Evolutionary conservation across 2,888 invertebrate species (phyloP), one percentile per base, ranked within the genome.

Genomic region (Latrodectus hesperus): DNA sequence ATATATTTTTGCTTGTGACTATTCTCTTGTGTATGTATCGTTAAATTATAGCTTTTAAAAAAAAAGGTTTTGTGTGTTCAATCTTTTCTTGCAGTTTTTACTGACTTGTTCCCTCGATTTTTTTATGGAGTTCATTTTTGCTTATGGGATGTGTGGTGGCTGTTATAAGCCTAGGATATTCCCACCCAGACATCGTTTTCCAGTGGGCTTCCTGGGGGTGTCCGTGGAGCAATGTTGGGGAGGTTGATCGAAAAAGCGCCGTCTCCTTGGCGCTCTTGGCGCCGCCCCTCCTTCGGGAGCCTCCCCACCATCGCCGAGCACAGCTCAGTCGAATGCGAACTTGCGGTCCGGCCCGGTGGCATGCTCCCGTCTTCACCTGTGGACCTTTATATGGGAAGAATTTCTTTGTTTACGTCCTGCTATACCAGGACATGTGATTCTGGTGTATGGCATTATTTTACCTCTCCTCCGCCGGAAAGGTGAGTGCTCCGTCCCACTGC

Each of bases 391-490:
- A 74, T 74, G 80, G 64, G 67, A 85, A 79, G 76, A 67, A 26
- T 51, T 52, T 68, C 68, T 79, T 79, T n/a, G 52, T 60, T 76
- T 76, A 84, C 82, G 83, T 84, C 83, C 84, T 81, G 74, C 67
- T 67, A 64, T 17, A 64, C 72, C 72, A 85, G 80, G 86, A 76
- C 86, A 89, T 89, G 86, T 89, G 86, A 87, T 68, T 81, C 89
- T 79, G 55, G 89, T 89, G 89, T 79, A 89, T 89, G 89, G 89
- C 89, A 80, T 73, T 89, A 68, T 89, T 89, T 79, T 89, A 89
- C 82, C 88, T 89, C 51, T 89, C 89, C 65, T 89, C 89, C 53
- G 89, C 89, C 26, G 89, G 89, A 67, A 89, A 89, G 89, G 89
- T 89, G 74, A 68, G 81, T 81, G 64, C 38, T 26, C 71, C 12